phyloP scores from a whole-genome alignment of 2,797 vertebrate species.

The Meriones psammophilus region DNA sequence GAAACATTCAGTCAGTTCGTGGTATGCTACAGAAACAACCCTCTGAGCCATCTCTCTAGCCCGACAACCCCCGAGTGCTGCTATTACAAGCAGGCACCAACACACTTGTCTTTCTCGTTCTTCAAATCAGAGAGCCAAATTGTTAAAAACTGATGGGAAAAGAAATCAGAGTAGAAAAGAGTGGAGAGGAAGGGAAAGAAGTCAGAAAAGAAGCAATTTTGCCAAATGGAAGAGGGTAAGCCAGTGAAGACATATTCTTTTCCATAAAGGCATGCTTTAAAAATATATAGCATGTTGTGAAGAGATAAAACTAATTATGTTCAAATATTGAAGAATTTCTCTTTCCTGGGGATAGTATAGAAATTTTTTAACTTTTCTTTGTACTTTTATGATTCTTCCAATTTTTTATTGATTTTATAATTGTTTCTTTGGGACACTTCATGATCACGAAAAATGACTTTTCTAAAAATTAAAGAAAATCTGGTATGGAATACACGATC shows the following conservation, averaged over 20 bases:
- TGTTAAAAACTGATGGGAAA: neutral
- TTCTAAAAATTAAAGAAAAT: neutral
- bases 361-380: neutral
- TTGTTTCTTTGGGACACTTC: constrained; percentile 6
- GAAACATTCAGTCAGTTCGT: neutral
- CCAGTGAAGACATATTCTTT: neutral
- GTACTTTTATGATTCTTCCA: constrained; percentile 8
- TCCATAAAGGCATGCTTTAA: neutral
- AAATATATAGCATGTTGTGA: neutral
- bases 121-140: neutral
- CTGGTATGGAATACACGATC: neutral
- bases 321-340: constrained; percentile 11
- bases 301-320: neutral
- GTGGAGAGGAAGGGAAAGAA: neutral
- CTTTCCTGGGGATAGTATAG: neutral
- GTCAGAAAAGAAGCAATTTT: neutral
- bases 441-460: neutral
- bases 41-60: too few relatives aligned
- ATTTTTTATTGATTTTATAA: constrained; percentile 23
- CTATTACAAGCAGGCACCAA: neutral
- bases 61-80: neutral
- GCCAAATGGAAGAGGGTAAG: neutral
- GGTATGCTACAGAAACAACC: neutral
- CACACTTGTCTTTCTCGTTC: neutral
- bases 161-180: neutral